Evolutionary conservation across 2,797 vertebrate species (phyloP).

Genomic region (Thripadectes ignobilis): DNA sequence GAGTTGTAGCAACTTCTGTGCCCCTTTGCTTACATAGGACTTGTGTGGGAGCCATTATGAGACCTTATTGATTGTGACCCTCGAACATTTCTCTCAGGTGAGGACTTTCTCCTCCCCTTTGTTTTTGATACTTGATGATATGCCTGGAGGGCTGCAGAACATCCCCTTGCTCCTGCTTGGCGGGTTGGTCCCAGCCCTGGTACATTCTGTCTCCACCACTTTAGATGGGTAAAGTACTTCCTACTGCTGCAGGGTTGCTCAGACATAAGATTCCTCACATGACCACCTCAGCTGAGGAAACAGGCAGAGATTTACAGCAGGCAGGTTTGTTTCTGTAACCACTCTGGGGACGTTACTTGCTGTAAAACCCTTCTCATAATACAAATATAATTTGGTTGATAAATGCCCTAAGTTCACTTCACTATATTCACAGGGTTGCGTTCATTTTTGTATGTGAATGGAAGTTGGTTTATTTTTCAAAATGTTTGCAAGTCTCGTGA

Average conservation of each 20-base stretch:
- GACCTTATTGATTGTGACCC: not conserved
- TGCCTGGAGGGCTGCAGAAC: not conserved
- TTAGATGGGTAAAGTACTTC: not conserved
- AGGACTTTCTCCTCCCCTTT: not conserved
- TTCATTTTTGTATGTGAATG: conserved; percentile 45
- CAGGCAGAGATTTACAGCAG: not conserved
- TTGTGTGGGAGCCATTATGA: not conserved
- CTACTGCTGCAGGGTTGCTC: not conserved
- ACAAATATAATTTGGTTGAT: not conserved
- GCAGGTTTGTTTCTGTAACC: not conserved
- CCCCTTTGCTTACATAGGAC: not conserved
- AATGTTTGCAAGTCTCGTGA: conserved; percentile 49
- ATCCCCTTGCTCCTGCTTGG: not conserved
- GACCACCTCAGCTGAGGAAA: not conserved
- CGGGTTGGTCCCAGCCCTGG: not conserved
- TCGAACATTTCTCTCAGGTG: not conserved
- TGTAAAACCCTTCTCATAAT: not conserved
- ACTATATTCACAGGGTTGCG: not conserved
- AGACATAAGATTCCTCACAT: not conserved
- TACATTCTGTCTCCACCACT: not conserved
- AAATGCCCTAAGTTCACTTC: not conserved
- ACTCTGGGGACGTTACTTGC: not conserved
- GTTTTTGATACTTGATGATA: not conserved
- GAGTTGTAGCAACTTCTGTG: not conserved
- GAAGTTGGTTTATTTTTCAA: conserved; percentile 24